Evolutionary conservation across 1,140 invertebrate genomes (phyloP).

Genomic region (Lasioglossum baleicum): DNA sequence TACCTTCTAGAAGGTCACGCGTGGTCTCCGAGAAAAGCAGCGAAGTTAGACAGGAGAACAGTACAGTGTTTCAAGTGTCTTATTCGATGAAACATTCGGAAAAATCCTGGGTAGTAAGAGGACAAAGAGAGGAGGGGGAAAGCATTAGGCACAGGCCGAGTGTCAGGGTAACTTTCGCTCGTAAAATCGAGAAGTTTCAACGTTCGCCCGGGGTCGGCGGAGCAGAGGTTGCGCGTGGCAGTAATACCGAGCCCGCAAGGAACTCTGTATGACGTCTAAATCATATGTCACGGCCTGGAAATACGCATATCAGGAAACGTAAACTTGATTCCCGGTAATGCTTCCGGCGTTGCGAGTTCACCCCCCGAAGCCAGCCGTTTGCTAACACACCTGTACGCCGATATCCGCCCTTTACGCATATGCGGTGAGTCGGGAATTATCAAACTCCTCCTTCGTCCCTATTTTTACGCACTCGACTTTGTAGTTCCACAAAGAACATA

Average conservation of each 20-base stretch:
- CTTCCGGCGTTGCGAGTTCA: constrained; percentile 40
- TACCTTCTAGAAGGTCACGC: no score
- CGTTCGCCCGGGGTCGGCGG: neutral
- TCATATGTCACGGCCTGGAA: constrained; percentile 42
- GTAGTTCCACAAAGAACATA: no score
- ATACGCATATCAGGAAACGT: constrained; percentile 50
- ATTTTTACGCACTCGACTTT: neutral
- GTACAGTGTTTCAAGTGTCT: no score
- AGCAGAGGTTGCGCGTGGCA: constrained; percentile 22
- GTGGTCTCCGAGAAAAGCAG: no score
- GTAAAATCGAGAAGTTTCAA: constrained; percentile 19
- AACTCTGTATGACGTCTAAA: constrained; percentile 34
- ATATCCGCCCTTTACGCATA: constrained; percentile 15
- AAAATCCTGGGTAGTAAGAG: neutral
- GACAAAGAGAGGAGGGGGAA: no score
- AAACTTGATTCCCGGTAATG: constrained; percentile 47
- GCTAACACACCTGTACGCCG: neutral
- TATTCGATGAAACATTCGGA: neutral
- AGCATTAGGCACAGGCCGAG: neutral
- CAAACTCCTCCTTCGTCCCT: neutral
- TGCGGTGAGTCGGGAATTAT: no score
- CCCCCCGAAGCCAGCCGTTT: neutral
- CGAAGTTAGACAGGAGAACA: no score
- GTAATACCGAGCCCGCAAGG: constrained; percentile 5
- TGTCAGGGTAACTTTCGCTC: neutral